These are phyloP conservation scores for Capromys pilorides DNA, from an alignment of 2,797 vertebrate genomes.

Conservation along the genomic window DNA sequence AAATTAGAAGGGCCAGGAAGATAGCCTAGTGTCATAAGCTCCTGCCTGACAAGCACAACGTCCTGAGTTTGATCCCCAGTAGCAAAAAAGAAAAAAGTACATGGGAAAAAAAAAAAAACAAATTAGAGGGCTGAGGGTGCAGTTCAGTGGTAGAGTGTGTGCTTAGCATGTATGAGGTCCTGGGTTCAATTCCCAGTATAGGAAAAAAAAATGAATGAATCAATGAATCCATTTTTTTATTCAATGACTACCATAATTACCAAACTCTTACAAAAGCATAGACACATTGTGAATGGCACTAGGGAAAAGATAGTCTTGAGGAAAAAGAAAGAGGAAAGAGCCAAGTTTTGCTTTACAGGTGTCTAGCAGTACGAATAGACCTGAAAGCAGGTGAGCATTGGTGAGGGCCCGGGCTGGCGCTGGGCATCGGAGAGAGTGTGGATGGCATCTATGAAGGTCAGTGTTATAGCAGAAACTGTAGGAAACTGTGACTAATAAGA, in stretches of 20 bases:
- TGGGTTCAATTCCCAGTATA: neutral
- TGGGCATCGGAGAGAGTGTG: neutral
- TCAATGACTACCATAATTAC: neutral
- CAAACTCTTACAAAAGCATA: neutral
- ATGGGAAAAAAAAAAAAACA: neutral
- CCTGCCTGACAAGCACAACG: no score
- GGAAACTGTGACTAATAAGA: slow-evolving; percentile 46
- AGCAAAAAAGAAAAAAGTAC: no score
- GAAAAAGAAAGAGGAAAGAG: neutral
- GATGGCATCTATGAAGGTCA: neutral
- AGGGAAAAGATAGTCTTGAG: neutral
- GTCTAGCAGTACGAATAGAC: neutral
- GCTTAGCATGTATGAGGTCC: neutral
- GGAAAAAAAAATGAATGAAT: neutral
- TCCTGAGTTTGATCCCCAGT: no score
- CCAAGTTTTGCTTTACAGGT: neutral
- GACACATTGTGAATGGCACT: neutral
- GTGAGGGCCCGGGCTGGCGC: neutral
- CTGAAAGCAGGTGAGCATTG: neutral
- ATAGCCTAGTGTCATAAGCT: no score
- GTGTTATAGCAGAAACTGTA: neutral
- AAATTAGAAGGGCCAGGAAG: neutral
- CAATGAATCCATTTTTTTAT: slow-evolving; percentile 2
- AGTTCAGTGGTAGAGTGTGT: neutral
- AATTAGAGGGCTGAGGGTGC: neutral